These are phyloP conservation scores for Canis aureus DNA, from an alignment of 2,113 vertebrate genomes.

Conservation along the genomic window DNA sequence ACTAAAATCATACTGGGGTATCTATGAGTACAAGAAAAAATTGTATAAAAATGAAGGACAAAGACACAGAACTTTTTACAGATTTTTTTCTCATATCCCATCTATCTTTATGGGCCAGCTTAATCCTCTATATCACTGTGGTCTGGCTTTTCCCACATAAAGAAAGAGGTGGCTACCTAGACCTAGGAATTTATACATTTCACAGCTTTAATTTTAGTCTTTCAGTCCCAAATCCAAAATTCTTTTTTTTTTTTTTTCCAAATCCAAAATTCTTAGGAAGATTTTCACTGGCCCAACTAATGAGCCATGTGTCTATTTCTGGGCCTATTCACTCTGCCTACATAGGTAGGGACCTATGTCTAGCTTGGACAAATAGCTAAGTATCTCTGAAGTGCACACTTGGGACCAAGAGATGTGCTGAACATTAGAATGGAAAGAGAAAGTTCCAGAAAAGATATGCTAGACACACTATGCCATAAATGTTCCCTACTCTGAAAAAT, in stretches of 20 bases:
- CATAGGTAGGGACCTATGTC: background rate
- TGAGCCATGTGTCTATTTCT: background rate
- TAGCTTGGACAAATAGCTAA: background rate
- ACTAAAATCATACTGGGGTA: background rate
- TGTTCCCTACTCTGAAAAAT: background rate
- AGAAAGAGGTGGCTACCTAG: background rate
- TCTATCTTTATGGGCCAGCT: background rate
- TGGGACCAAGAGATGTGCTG: background rate
- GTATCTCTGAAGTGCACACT: background rate
- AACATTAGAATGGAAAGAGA: background rate
- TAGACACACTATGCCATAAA: background rate
- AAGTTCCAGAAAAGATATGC: conserved; percentile 23
- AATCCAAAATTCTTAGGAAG: conserved; percentile 15
- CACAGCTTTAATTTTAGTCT: background rate
- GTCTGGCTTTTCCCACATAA: background rate
- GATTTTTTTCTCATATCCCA: background rate
- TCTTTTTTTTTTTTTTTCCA: background rate
- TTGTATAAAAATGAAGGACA: conserved; percentile 38
- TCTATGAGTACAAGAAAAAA: background rate
- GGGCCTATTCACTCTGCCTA: background rate
- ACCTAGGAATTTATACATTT: background rate
- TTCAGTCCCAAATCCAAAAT: conserved; percentile 27
- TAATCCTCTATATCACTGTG: background rate
- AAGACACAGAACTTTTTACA: background rate
- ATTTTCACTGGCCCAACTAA: conserved; percentile 14